These are phyloP conservation scores for Tethya wilhelma DNA, from an alignment of 37 sponge, comb jelly and placozoan genomes.

Conservation along the genomic window DNA sequence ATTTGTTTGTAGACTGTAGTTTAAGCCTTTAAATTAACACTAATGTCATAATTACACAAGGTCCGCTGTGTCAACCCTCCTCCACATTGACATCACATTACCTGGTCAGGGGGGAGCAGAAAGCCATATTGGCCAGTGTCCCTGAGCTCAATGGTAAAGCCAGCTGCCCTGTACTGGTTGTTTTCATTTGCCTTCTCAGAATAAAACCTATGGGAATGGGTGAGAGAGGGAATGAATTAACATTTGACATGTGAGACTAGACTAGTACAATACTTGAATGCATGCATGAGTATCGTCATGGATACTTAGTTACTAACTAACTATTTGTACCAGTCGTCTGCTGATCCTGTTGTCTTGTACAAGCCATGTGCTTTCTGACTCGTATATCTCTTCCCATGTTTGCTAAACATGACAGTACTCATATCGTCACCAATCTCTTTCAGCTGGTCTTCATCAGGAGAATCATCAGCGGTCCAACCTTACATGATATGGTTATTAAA, in stretches of 20 bases:
- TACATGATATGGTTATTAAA: not conserved
- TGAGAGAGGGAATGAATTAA: too few species aligned
- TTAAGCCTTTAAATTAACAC: too few species aligned
- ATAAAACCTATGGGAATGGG: too few species aligned
- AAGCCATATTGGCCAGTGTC: constrained; percentile 77
- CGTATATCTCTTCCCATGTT: constrained; percentile 34
- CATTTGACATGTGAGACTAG: too few species aligned
- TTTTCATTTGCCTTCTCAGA: constrained; percentile 45
- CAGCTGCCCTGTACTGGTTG: constrained; percentile 49
- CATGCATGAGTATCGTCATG: constrained; percentile 48
- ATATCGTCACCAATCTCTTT: constrained; percentile 38
- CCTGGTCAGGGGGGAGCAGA: constrained; percentile 52
- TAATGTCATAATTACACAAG: too few species aligned
- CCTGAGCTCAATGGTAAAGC: constrained; percentile 72
- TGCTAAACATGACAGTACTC: not conserved
- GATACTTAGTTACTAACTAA: too few species aligned
- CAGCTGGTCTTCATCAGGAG: constrained; percentile 67
- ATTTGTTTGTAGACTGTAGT: too few species aligned
- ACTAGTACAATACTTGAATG: too few species aligned
- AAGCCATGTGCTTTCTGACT: constrained; percentile 49
- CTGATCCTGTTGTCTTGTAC: constrained; percentile 63
- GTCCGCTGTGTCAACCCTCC: too few species aligned
- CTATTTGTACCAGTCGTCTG: constrained; percentile 77
- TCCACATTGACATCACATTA: too few species aligned
- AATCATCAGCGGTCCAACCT: constrained; percentile 60